phyloP scores from a whole-genome alignment of 2,888 invertebrate genomes.

The Cantharis lateralis region DNA sequence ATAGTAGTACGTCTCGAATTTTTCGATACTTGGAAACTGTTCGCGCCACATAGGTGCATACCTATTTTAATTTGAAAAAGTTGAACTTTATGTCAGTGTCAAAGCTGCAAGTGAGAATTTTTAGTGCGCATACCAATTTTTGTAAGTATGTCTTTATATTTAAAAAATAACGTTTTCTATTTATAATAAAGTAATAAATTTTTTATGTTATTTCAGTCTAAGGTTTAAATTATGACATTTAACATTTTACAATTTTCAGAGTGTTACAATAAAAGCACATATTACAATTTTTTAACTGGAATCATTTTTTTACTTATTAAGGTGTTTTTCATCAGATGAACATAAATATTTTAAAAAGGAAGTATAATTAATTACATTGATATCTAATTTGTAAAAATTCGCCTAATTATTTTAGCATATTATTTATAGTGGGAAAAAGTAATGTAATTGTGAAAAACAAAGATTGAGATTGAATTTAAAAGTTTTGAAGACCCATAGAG shows the following conservation, averaged over 20 bases:
- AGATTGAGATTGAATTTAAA: too few relatives aligned
- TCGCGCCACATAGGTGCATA: background rate
- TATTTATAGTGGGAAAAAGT: too few relatives aligned
- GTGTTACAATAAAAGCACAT: background rate
- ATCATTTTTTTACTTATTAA: too few relatives aligned
- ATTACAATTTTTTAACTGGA: too few relatives aligned
- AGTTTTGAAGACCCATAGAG: too few relatives aligned
- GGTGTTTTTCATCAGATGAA: too few relatives aligned
- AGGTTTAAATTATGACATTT: background rate
- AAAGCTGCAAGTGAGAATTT: background rate
- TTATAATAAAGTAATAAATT: background rate
- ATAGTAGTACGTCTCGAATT: background rate
- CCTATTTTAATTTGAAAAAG: background rate
- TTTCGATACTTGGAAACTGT: background rate
- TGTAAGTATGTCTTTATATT: background rate
- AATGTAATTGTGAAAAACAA: too few relatives aligned
- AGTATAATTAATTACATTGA: too few relatives aligned
- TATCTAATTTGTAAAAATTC: too few relatives aligned
- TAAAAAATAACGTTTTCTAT: background rate
- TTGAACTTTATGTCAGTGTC: background rate
- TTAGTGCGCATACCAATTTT: background rate
- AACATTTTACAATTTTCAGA: background rate
- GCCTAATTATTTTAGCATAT: too few relatives aligned
- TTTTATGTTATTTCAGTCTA: background rate
- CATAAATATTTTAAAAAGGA: too few relatives aligned